Evolutionary conservation across 2,797 vertebrate genomes (phyloP), one percentile per base, ranked within the genome.

Genomic region (Euthynnus affinis): DNA sequence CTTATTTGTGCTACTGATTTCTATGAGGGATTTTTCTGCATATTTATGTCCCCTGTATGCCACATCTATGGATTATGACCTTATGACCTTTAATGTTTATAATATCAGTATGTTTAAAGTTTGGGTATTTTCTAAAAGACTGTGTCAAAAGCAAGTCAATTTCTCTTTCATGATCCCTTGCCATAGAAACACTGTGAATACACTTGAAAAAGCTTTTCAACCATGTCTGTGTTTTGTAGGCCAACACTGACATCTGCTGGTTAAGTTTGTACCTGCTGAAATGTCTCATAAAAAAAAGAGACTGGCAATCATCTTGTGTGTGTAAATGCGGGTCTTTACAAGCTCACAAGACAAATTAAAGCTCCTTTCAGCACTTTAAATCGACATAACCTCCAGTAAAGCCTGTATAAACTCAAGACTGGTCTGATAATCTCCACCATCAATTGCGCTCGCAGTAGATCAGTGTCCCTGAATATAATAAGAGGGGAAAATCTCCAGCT

Each of bases 231-330:
- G 6, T 80, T 86, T 71, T 80, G 18, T 71, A 57, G 61, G 32
- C 46, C 60, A 83, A 87, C 55, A 78, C 49, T 22, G 91, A 81
- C 92, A 87, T 86, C 91, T 93, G 77, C 81, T 93, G 91, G 85
- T 72, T 42, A 60, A 2, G 0, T 40, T 3, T 71, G 37, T 20
- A 61, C 25, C 60, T 86, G 46, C 74, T 55, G 46, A 63, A 52
- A 25, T 59, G 23, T 4, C 59, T 52, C n/a, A 37, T 3, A 10
- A 42, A 63, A 10, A 2, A 66, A n/a, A n/a, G n/a, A 9, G 6
- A 5, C 17, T 13, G 22, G 22, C 18, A 22, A 3, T 48, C 25
- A 48, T 64, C 4, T 22, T 48, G 4, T n/a, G 18, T 71, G 55
- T 48, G 18, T 22, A n/a, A 53, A 67, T 22, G 53, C 22, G 46